Evolutionary conservation across 2,113 vertebrate species (phyloP).

Genomic region (Phalacrocorax pelagicus): DNA sequence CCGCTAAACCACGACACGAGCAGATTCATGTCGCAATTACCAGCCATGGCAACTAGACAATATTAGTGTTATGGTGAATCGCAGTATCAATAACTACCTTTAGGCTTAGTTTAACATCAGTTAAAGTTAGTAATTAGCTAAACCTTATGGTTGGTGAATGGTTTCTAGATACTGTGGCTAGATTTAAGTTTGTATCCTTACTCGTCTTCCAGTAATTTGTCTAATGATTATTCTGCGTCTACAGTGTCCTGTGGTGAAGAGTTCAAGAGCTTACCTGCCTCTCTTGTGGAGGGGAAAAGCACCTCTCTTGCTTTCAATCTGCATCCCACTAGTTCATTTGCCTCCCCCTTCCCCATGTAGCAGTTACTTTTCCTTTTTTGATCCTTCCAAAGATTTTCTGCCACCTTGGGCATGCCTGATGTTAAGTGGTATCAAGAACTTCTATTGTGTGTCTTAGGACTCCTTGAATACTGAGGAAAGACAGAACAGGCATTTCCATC

Average conservation of each 20-base stretch:
- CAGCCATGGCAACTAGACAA: neutral
- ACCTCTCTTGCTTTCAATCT: neutral
- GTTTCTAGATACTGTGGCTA: neutral
- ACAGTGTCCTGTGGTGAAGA: neutral
- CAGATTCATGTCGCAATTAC: slow-evolving; percentile 33
- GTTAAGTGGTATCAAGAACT: neutral
- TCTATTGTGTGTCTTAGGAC: neutral
- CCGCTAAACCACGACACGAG: neutral
- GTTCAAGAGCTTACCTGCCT: neutral
- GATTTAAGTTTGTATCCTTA: neutral
- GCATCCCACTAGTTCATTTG: neutral
- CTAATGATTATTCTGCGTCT: neutral
- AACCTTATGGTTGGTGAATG: neutral
- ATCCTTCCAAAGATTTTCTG: neutral
- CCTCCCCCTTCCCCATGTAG: accelerated
- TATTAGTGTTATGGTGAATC: neutral
- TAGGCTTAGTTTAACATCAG: too few species aligned
- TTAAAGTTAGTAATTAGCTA: too few species aligned
- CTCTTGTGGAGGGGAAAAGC: neutral
- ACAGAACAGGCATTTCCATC: neutral
- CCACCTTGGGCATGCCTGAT: neutral
- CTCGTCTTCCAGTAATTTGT: neutral
- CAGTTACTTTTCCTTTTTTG: neutral
- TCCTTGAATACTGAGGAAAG: neutral
- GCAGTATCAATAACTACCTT: neutral